These are phyloP conservation scores for Macrobrachium nipponense DNA, from an alignment of 1,140 invertebrate species.

Conservation along the genomic window DNA sequence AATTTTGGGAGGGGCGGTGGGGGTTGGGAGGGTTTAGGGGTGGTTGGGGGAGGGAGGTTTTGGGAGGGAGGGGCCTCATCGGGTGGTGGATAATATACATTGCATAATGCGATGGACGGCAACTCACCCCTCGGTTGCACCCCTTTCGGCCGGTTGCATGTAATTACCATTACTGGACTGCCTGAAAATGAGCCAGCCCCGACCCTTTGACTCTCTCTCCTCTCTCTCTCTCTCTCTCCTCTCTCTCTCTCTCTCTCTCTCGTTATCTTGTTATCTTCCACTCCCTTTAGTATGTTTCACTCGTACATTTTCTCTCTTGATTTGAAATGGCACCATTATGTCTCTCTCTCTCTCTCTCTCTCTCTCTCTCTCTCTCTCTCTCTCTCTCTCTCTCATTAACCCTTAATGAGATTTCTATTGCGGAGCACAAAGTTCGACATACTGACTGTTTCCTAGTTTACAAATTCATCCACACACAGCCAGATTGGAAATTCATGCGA, in stretches of 20 bases:
- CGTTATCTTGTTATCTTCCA: constrained; percentile 48
- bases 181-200: constrained; percentile 59
- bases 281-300: constrained; percentile 2
- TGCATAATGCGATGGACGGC: constrained; percentile 39
- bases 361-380: too few relatives aligned
- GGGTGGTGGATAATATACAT: constrained; percentile 46
- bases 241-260: constrained; percentile 55
- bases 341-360: too few relatives aligned
- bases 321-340: too few relatives aligned
- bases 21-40: neutral
- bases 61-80: constrained; percentile 12
- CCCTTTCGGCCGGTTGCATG: constrained; percentile 59
- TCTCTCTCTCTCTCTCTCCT: constrained; percentile 60
- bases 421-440: too few relatives aligned
- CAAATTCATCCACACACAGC: too few relatives aligned
- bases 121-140: constrained; percentile 52
- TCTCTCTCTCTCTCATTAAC: neutral
- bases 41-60: constrained; percentile 16
- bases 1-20: neutral
- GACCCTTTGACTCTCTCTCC: constrained; percentile 57
- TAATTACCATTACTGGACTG: constrained; percentile 61
- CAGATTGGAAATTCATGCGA: too few relatives aligned
- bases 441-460: too few relatives aligned
- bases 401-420: neutral
- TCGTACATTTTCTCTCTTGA: neutral